These are phyloP conservation scores for Athene cunicularia DNA, from an alignment of 2,113 vertebrate genomes.

Conservation along the genomic window DNA sequence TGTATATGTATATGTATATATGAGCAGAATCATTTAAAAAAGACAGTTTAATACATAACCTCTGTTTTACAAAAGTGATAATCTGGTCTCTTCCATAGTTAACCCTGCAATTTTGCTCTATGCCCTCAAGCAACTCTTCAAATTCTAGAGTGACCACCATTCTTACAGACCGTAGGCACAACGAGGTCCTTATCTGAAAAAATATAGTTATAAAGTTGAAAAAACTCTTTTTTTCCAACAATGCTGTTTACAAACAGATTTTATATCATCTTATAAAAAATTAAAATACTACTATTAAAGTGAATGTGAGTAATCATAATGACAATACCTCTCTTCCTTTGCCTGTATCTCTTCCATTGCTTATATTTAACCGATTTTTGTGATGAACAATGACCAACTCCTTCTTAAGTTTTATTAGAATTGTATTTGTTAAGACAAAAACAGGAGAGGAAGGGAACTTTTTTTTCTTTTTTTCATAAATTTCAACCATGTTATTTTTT, in stretches of 20 bases:
- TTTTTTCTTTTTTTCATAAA: not conserved
- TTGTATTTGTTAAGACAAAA: not conserved
- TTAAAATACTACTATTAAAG: not conserved
- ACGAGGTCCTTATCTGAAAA: not conserved
- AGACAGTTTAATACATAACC: not conserved
- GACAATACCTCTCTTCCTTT: not conserved
- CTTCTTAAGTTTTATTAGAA: not conserved
- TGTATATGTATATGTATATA: not conserved
- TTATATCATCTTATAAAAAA: not conserved
- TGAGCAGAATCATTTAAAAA: not conserved
- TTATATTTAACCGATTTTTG: not conserved
- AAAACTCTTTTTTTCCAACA: not conserved
- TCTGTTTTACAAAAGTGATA: not conserved
- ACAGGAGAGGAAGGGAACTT: accelerated
- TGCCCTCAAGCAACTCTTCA: not conserved
- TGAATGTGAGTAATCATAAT: not conserved
- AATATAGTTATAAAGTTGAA: not conserved
- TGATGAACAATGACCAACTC: not conserved
- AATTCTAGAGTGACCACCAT: not conserved
- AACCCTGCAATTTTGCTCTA: not conserved
- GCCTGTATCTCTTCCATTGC: not conserved
- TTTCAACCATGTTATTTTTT: not conserved
- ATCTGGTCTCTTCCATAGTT: not conserved
- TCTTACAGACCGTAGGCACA: not conserved
- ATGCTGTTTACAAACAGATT: not conserved